Evolutionary conservation across 2,113 vertebrate genomes (phyloP), one percentile per base, ranked within the genome.

Genomic region (Cyrtonyx montezumae): DNA sequence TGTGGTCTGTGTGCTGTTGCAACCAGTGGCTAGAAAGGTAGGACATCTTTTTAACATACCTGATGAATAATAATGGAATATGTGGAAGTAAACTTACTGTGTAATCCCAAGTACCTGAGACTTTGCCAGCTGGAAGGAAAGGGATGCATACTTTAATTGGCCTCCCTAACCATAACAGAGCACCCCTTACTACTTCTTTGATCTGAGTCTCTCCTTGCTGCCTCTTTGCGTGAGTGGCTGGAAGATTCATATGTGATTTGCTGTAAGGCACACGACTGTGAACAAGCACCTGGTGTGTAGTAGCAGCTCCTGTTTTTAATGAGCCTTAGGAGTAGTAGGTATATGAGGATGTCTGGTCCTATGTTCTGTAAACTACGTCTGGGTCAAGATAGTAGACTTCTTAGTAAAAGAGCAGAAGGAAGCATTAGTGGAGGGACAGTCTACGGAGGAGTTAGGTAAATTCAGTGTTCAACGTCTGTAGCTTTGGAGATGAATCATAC

Each of bases 241-340:
- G 91, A 80, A 94, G 79, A 17, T n/a, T 4, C 3, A 4, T 11
- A 0, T 69, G 82, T 61, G 5, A 1, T 34, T 81, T 87, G 87
- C 93, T 95, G 22, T 20, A 65, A 92, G 95, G 95, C 89, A 85
- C 46, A n/a, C 51, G 79, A 20, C 68, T 51, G 46, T 59, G 79
- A 93, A 92, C 91, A 83, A 92, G 92, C 84, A 67, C 21, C 91
- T 95, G 91, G 89, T 68, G 14, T 59, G 80, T 67, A 92, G 22
- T 28, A 69, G 87, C 87, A 91, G 78, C 87, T 92, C 84, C 76
- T 40, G 1, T 77, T 92, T 87, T 83, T 43, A 78, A 21, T 36
- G 76, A 71, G 79, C 87, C 82, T 91, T 62, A 2, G 21, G 93
- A 76, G 65, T 45, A 79, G 68, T 71, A 74, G 84, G 67, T 37